A percentile compares a stretch with the other conserved stretches of the same genome.
These are phyloP conservation scores for Agonopterix alstromeriana DNA, from an alignment of 2,888 invertebrate species.

Conservation along the genomic window DNA sequence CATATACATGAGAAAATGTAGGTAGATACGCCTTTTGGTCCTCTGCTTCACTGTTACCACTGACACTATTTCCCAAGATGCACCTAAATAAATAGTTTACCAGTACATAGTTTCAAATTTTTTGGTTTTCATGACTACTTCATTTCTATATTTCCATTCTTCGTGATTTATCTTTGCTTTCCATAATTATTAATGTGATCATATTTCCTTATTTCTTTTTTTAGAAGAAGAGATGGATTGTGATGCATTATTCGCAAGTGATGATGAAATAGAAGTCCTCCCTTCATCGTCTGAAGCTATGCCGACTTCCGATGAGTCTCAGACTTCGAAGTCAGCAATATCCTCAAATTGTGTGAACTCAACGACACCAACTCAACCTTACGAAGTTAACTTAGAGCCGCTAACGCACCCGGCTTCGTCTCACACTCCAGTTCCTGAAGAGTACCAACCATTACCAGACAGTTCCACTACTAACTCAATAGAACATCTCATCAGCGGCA, in stretches of 20 bases:
- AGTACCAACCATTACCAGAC: slow-evolving; percentile 66
- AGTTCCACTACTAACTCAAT: slow-evolving; percentile 49
- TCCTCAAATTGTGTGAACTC: slow-evolving; percentile 57
- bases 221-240: slow-evolving; percentile 60
- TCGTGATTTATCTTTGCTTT: too few relatives aligned
- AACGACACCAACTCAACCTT: slow-evolving; percentile 46
- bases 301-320: slow-evolving; percentile 18
- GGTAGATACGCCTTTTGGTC: too few relatives aligned
- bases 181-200: neutral
- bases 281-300: slow-evolving; percentile 35
- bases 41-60: too few relatives aligned
- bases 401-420: slow-evolving; percentile 43
- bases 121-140: too few relatives aligned
- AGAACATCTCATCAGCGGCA: slow-evolving; percentile 40
- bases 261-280: slow-evolving; percentile 75
- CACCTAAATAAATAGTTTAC: neutral
- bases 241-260: slow-evolving; percentile 78
- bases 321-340: slow-evolving; percentile 33
- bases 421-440: slow-evolving; percentile 66
- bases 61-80: neutral
- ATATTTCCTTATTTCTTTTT: slow-evolving; percentile 11
- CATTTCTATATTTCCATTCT: neutral
- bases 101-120: neutral
- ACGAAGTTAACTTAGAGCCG: slow-evolving; percentile 45
- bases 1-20: too few relatives aligned